These are phyloP conservation scores for Pionites leucogaster DNA, from an alignment of 2,113 vertebrate species.

Conservation along the genomic window DNA sequence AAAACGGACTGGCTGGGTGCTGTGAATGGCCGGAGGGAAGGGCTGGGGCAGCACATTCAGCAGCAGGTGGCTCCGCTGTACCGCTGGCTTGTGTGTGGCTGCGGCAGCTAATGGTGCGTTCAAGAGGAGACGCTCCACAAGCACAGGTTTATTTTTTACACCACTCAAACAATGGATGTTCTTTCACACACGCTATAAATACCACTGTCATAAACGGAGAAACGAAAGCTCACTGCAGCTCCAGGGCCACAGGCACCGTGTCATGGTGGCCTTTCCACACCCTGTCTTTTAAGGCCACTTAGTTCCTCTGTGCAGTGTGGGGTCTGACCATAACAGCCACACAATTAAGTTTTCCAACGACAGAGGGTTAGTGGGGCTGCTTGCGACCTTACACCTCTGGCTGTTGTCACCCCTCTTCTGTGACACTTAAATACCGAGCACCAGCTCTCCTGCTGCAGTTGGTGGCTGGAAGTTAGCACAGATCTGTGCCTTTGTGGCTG, in stretches of 20 bases:
- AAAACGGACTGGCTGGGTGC: neutral
- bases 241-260: neutral
- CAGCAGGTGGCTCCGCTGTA: rapidly evolving
- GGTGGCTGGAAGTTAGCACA: rapidly evolving
- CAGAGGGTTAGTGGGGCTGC: neutral
- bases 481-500: neutral
- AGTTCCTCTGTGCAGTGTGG: neutral
- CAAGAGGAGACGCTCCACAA: rapidly evolving
- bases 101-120: neutral
- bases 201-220: neutral
- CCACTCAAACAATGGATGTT: neutral
- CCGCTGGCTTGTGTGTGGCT: rapidly evolving
- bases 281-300: neutral
- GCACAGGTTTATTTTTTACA: conserved; percentile 1
- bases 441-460: neutral
- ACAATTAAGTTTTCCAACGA: neutral
- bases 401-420: neutral
- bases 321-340: neutral
- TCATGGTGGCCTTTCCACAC: neutral
- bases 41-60: neutral
- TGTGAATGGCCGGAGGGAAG: neutral
- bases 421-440: too few relatives aligned
- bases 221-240: neutral
- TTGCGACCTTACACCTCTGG: too few relatives aligned
- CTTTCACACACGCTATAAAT: conserved; percentile 13